phyloP scores from a whole-genome alignment of 2,888 invertebrate genomes.

The Stenotaenia linearis region DNA sequence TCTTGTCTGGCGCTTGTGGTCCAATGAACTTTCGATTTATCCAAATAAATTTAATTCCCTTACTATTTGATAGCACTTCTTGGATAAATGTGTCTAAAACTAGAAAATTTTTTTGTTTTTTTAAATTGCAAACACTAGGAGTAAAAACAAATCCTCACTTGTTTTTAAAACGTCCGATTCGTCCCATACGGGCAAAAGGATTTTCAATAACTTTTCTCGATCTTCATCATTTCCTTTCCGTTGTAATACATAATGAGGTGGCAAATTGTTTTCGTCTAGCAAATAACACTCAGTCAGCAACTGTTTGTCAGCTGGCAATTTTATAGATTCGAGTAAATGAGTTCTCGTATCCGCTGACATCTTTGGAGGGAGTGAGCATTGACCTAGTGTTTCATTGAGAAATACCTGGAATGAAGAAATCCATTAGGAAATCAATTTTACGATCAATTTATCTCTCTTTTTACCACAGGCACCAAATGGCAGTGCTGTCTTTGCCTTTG shows the following conservation, averaged over 20 bases:
- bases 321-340: slow-evolving; percentile 62
- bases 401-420: slow-evolving; percentile 54
- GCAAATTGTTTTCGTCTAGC: slow-evolving; percentile 65
- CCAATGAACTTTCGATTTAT: slow-evolving; percentile 45
- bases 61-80: slow-evolving; percentile 72
- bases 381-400: slow-evolving; percentile 69
- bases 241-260: slow-evolving; percentile 69
- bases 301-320: slow-evolving; percentile 49
- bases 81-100: slow-evolving; percentile 61
- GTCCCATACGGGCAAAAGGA: background rate
- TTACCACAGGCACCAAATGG: slow-evolving; percentile 27
- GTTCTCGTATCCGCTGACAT: slow-evolving; percentile 74
- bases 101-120: too few relatives aligned
- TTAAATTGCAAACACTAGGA: too few relatives aligned
- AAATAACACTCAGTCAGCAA: slow-evolving; percentile 56
- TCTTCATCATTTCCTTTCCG: slow-evolving; percentile 48
- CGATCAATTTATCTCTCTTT: background rate
- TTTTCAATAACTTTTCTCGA: slow-evolving; percentile 39
- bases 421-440: background rate
- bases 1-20: background rate
- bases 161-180: background rate
- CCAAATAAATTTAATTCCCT: slow-evolving; percentile 69
- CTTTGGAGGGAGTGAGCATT: slow-evolving; percentile 68
- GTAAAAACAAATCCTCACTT: background rate
- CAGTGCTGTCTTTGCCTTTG: background rate